Percentiles rank a stretch among this genome's conserved stretches.
phyloP scores from a whole-genome alignment of 2,797 vertebrate genomes.

The Sebastes variabilis region DNA sequence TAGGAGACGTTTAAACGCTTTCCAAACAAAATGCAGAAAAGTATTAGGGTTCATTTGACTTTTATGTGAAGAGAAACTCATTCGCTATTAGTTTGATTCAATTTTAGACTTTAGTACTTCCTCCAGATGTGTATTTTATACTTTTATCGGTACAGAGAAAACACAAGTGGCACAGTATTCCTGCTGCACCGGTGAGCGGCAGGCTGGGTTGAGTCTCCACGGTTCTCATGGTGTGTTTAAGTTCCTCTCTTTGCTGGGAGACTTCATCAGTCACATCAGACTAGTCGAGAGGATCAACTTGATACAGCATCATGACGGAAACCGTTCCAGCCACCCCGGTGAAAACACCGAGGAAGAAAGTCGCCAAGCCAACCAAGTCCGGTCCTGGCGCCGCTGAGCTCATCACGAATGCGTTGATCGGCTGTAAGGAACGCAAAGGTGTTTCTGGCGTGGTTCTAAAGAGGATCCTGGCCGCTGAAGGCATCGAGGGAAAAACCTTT shows the following conservation, averaged over 20 bases:
- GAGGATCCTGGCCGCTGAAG: not conserved
- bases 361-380: not conserved
- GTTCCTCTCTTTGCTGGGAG: not conserved
- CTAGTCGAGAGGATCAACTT: not conserved
- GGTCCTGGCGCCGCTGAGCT: not conserved
- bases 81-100: accelerated
- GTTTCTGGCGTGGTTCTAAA: not conserved
- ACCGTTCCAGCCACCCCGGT: not conserved
- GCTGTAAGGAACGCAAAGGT: too few species aligned
- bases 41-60: accelerated
- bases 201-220: not conserved
- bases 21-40: accelerated
- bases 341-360: not conserved
- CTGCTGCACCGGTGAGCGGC: not conserved
- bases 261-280: not conserved
- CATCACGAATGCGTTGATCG: too few species aligned
- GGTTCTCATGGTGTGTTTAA: not conserved
- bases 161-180: conserved; percentile 3
- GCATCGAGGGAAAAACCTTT: not conserved
- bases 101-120: accelerated
- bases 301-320: not conserved
- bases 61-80: accelerated
- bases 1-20: not conserved
- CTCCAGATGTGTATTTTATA: not conserved
- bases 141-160: conserved; percentile 15